Evolutionary conservation across 2,888 invertebrate genomes (phyloP), one percentile per base, ranked within the genome.

Genomic region (Ectropis crepuscularia): DNA sequence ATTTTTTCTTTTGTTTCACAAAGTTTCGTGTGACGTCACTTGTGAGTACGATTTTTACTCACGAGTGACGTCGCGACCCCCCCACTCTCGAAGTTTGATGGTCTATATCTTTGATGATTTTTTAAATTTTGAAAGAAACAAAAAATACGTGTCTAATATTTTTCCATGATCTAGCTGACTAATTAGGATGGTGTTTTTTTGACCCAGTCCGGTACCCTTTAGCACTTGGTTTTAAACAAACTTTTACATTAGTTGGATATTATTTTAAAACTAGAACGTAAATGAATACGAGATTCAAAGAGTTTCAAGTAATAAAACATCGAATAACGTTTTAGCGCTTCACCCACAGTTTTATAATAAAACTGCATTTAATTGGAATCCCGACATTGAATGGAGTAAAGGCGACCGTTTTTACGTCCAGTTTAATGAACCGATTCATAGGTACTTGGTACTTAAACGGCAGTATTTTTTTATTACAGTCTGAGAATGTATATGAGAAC

Each of bases 401-500:
- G 39, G 50, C 36, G 43, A 60, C 37, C 11, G 43, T 53, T 63
- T 68, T 65, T 63, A 54, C 46, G 45, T 50, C 45, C 28, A 4
- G 55, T 49, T 65, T 63, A 68, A 68, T 68, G 65, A 65, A 60
- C 60, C 60, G 57, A 65, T 61, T 63, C 51, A 68, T 57, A 47
- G 10, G 50, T 47, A 46, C 65, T 65, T 65, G 36, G 54, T 47
- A 46, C 10, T 45, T 16, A 16, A 11, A 41, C 55, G 63, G 53
- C 36, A 57, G 39, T 42, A 38, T 55, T 45, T 46, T 41, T 50
- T 51, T 41, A 9, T 48, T 9, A 16, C 6, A 28, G 48, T 48
- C 48, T 36, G 48, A 10, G 48, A 48, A 36, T 48, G 28, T 48
- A 36, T n/a, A n/a, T n/a, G n/a, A n/a, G n/a, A n/a, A n/a, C n/a